Evolutionary conservation across 2,888 invertebrate species (phyloP).

Genomic region (Chromoteleia sp.): DNA sequence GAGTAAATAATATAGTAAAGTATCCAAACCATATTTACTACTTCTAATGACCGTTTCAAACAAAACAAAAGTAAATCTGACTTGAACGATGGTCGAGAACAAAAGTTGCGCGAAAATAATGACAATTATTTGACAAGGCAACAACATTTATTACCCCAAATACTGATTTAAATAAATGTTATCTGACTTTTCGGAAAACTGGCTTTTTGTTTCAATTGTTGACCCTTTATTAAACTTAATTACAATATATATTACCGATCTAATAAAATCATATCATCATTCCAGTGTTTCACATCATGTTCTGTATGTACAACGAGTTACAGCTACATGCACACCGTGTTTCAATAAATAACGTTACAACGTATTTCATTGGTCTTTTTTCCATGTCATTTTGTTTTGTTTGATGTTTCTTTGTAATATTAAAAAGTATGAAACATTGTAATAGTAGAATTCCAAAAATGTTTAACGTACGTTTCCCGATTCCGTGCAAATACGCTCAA

Average conservation of each 20-base stretch:
- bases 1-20: neutral
- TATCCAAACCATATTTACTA: neutral
- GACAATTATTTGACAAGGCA: constrained; percentile 35
- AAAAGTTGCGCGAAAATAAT: constrained; percentile 30
- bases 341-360: constrained; percentile 31
- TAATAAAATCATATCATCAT: constrained; percentile 38
- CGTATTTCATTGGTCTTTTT: neutral
- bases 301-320: constrained; percentile 46
- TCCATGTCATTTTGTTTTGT: constrained; percentile 25
- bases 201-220: constrained; percentile 12
- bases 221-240: constrained; percentile 46
- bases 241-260: constrained; percentile 39
- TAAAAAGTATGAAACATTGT: constrained; percentile 63
- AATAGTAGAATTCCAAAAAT: constrained; percentile 54
- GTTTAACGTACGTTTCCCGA: constrained; percentile 40
- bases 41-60: neutral
- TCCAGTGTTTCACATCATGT: constrained; percentile 27
- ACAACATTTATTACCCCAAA: constrained; percentile 46
- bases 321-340: constrained; percentile 28
- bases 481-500: constrained; percentile 61
- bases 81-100: too few species aligned
- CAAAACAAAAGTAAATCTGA: too few species aligned
- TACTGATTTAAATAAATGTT: constrained; percentile 26
- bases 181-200: neutral
- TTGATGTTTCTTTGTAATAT: constrained; percentile 47